These are phyloP conservation scores for Rotaria macrura DNA, from an alignment of 2,888 invertebrate species.

Conservation along the genomic window DNA sequence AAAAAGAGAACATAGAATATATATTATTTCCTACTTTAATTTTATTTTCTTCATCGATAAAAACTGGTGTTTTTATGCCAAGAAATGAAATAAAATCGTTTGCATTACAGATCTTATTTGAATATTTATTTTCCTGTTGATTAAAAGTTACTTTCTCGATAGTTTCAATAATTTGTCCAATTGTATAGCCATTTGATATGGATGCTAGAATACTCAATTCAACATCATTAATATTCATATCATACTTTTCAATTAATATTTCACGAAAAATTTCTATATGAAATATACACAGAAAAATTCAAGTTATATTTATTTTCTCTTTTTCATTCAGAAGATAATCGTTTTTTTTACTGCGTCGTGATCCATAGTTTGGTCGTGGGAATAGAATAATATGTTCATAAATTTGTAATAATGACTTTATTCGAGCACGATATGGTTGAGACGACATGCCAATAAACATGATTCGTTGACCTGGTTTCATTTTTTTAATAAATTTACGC, in stretches of 20 bases:
- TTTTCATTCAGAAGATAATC: no score
- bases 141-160: neutral
- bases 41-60: constrained; percentile 20
- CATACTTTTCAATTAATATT: neutral
- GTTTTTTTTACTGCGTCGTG: neutral
- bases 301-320: neutral
- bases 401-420: neutral
- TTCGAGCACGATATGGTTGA: constrained; percentile 14
- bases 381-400: neutral
- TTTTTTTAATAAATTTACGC: neutral
- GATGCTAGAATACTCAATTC: neutral
- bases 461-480: neutral
- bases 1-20: neutral
- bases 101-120: neutral
- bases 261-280: neutral
- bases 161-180: neutral
- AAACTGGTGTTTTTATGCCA: neutral
- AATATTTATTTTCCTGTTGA: neutral
- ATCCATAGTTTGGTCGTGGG: constrained; percentile 8
- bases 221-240: neutral
- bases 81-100: neutral
- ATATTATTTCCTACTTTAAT: neutral
- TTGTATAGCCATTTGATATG: neutral
- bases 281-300: neutral
- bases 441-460: neutral